These are phyloP conservation scores for Sebastolobus alascanus DNA, from an alignment of 2,797 vertebrate genomes.

Conservation along the genomic window DNA sequence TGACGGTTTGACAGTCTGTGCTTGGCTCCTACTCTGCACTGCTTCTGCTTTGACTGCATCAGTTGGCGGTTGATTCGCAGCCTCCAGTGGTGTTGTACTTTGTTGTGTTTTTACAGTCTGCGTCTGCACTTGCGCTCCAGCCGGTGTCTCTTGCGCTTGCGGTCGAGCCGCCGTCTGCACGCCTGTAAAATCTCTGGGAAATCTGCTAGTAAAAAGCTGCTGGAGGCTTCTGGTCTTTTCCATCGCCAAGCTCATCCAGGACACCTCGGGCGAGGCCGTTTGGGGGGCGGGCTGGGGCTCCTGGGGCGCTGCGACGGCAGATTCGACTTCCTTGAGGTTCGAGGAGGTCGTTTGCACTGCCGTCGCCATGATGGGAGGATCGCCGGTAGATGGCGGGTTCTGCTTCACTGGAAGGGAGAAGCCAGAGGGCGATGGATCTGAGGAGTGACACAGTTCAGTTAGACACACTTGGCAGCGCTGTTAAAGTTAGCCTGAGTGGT, in stretches of 20 bases:
- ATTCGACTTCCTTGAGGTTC: constrained; percentile 45
- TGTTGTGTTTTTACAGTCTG: constrained; percentile 39
- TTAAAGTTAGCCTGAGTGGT: constrained; percentile 31
- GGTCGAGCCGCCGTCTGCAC: constrained; percentile 59
- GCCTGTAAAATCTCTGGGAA: constrained; percentile 82
- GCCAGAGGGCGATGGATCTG: constrained; percentile 78
- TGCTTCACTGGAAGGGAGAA: constrained; percentile 44
- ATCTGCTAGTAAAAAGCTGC: constrained; percentile 82
- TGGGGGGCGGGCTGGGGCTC: constrained; percentile 64
- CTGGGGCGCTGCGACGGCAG: constrained; percentile 6
- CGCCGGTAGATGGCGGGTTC: constrained; percentile 8
- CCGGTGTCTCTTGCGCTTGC: constrained; percentile 49
- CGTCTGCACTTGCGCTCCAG: constrained; percentile 26
- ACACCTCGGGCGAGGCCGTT: constrained; percentile 75
- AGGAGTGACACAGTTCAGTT: constrained; percentile 61
- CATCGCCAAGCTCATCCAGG: constrained; percentile 92
- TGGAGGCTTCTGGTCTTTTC: constrained; percentile 90
- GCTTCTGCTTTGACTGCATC: constrained; percentile 43
- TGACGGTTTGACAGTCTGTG: constrained; percentile 49
- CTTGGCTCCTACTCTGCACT: constrained; percentile 37
- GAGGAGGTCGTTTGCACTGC: constrained; percentile 30
- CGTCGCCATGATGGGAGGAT: background rate
- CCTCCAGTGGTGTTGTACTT: constrained; percentile 3
- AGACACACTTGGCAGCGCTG: constrained; percentile 48
- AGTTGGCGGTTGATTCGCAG: constrained; percentile 18